These are phyloP conservation scores for Hipposideros armiger DNA, from an alignment of 2,113 vertebrate genomes.

Conservation along the genomic window DNA sequence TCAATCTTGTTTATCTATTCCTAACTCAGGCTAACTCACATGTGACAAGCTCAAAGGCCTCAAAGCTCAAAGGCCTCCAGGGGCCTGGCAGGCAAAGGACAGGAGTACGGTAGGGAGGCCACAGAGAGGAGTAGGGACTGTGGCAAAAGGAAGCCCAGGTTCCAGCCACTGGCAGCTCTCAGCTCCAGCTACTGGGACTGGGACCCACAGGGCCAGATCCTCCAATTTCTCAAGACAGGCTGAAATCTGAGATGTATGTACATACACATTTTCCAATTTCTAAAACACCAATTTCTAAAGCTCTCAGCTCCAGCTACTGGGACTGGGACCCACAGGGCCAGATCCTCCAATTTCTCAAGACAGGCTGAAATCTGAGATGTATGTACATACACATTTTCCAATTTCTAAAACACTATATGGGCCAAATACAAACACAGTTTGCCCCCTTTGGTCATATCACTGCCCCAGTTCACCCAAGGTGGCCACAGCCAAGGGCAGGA, in stretches of 20 bases:
- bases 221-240: neutral
- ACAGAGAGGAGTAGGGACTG: neutral
- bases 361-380: neutral
- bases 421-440: neutral
- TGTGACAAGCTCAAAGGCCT: neutral
- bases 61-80: neutral
- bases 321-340: neutral
- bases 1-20: neutral
- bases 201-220: neutral
- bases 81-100: neutral
- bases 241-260: fast-evolving
- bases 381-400: fast-evolving
- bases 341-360: neutral
- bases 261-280: neutral
- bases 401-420: neutral
- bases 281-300: no score
- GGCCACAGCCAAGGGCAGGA: neutral
- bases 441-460: neutral
- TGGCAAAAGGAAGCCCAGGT: fast-evolving
- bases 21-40: conserved; percentile 30
- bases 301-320: neutral
- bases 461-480: neutral
- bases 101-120: neutral
- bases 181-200: neutral
- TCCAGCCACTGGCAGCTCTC: neutral